Conservation (phyloP, 2,113 vertebrate genomes). For the Brachypteracias leptosomus region DNA sequence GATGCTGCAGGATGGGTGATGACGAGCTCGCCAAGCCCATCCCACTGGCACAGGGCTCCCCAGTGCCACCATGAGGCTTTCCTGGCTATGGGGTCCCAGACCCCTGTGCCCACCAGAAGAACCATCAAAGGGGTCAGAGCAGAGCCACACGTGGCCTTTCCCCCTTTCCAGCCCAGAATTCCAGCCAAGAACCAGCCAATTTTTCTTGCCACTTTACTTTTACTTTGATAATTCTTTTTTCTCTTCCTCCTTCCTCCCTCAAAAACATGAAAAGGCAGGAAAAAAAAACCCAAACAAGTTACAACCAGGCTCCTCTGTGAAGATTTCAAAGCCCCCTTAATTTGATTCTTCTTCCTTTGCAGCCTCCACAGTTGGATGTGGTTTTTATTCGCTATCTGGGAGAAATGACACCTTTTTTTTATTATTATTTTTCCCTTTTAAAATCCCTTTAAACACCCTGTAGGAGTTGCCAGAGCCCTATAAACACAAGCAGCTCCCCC, state of each 20-base stretch:
- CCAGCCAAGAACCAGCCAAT: not conserved
- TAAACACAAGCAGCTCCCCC: not conserved
- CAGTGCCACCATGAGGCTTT: not conserved
- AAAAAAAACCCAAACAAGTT: not conserved
- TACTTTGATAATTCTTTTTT: constrained; percentile 12
- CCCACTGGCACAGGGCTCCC: not conserved
- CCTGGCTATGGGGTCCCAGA: not conserved
- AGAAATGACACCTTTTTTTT: not conserved
- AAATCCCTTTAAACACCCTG: not conserved
- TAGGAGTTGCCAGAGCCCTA: not conserved
- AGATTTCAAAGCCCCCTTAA: not conserved
- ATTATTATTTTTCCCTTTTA: too few species aligned
- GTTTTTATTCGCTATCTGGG: not conserved
- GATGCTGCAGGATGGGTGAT: fast-evolving
- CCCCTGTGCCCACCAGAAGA: not conserved
- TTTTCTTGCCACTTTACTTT: too few species aligned
- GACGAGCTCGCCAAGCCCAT: not conserved
- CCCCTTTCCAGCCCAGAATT: not conserved
- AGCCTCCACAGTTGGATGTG: not conserved
- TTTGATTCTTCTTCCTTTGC: not conserved
- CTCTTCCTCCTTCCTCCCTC: not conserved
- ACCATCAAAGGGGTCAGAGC: not conserved
- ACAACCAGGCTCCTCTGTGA: not conserved
- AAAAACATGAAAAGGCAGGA: constrained; percentile 17
- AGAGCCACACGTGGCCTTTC: not conserved